A percentile compares a stretch with the other conserved stretches of the same genome.
Evolutionary conservation across 2,797 vertebrate species (phyloP).

Genomic region (Huso huso): DNA sequence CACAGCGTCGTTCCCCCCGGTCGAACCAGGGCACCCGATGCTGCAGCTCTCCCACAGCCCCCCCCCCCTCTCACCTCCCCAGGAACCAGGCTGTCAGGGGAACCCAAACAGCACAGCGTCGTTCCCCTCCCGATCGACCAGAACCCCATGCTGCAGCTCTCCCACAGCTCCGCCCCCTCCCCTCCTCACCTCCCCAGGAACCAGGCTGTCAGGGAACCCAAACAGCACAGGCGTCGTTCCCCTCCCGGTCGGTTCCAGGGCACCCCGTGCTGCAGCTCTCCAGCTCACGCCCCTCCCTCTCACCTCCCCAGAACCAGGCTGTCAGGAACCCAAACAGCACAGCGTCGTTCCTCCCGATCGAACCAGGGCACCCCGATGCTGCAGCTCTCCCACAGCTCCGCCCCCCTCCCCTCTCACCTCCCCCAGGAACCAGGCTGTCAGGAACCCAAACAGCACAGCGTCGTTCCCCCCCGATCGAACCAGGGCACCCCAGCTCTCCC

Average conservation of each 20-base stretch:
- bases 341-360: constrained; percentile 55
- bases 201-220: constrained; percentile 57
- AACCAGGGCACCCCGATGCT: constrained; percentile 54
- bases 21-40: constrained; percentile 86
- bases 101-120: constrained; percentile 55
- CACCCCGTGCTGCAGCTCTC: too few species aligned
- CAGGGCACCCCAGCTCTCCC: constrained; percentile 85
- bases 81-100: constrained; percentile 85
- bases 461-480: constrained; percentile 88
- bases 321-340: constrained; percentile 59
- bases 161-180: too few species aligned
- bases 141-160: too few species aligned
- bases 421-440: constrained; percentile 85
- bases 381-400: constrained; percentile 64
- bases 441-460: constrained; percentile 82
- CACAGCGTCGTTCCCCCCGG: constrained; percentile 84
- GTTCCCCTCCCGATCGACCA: constrained; percentile 57
- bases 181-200: constrained; percentile 56
- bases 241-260: constrained; percentile 58
- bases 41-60: constrained; percentile 80
- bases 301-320: constrained; percentile 62
- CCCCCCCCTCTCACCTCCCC: constrained; percentile 84
- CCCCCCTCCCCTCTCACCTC: constrained; percentile 63
- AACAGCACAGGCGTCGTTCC: constrained; percentile 57
- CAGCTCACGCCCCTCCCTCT: too few species aligned